These are phyloP conservation scores for Acanthochromis polyacanthus DNA, from an alignment of 2,113 vertebrate species.

Conservation along the genomic window DNA sequence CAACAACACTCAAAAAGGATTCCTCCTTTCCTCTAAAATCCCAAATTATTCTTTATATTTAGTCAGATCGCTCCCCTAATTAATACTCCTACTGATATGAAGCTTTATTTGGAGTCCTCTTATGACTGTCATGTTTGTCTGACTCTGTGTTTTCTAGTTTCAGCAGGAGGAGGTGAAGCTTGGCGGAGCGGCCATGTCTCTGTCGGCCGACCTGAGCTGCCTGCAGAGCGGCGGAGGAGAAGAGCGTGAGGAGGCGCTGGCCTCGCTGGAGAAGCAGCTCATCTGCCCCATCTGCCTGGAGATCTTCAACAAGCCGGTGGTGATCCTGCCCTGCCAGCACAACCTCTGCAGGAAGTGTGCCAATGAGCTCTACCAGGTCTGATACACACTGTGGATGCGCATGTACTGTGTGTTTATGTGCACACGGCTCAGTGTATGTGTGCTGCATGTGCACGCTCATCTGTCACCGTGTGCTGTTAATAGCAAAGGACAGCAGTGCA, in stretches of 20 bases:
- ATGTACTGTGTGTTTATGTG: neutral
- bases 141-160: neutral
- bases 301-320: constrained; percentile 85
- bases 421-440: neutral
- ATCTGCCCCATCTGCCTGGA: constrained; percentile 86
- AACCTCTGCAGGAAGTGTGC: constrained; percentile 87
- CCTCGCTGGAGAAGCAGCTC: constrained; percentile 83
- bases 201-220: constrained; percentile 77
- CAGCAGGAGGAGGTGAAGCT: constrained; percentile 35
- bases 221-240: constrained; percentile 61
- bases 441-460: constrained; percentile 19
- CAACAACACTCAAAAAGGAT: no score
- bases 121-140: neutral
- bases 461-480: neutral
- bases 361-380: constrained; percentile 84
- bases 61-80: no score
- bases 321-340: constrained; percentile 87
- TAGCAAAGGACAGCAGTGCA: neutral
- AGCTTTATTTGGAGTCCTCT: no score
- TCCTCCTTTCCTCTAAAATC: no score
- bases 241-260: constrained; percentile 60
- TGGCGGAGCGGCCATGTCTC: constrained; percentile 65
- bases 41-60: no score
- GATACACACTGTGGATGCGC: neutral
- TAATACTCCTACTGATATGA: no score